Evolutionary conservation across 2,888 invertebrate species (phyloP), one percentile per base, ranked within the genome.

Genomic region (Ctenicera cuprea): DNA sequence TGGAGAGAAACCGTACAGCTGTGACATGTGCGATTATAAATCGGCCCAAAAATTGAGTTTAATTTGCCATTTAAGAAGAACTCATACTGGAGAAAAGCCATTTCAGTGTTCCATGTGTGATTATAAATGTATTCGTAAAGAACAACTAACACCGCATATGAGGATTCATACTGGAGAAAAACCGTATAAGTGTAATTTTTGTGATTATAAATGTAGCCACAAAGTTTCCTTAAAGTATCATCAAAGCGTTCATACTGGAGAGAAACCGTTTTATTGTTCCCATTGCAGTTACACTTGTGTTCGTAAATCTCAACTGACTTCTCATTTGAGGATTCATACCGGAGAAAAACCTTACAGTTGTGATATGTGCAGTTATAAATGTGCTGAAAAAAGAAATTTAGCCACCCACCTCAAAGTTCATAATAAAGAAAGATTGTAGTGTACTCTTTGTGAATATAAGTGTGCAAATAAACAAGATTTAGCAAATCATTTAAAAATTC

Each of bases 81-180:
- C 52, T 16, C 30, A 57, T 11, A 33, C 30, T 0, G 33, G 12
- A 11, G 30, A 57, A 14, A 57, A 57, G 11, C 57, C 57, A 0
- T 57, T 57, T 33, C 14, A 26, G 11, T 57, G 57, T 11, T 11
- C 20, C 2, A n/a, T 57, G 1, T 57, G 57, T 33, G 9, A 57
- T 57, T 57, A 33, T 57, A 30, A 57, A 57, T 33, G 57, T 26
- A 57, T 11, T 3, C 57, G 30, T 8, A 57, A 57, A 16, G 30
- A 14, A 16, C 16, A 16, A n/a, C 4, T 57, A 57, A 26, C 26
- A 57, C 20, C 16, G 4, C 57, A 57, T 16, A 33, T 57, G 57
- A 22, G 33, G 12, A 57, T 16, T 3, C 57, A 57, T 3, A 57
- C 26, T 0, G 57, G 57, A 3, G 30, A 57, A 14, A 57, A 57